phyloP scores from a whole-genome alignment of 2,113 vertebrate species.

The Proterorhinus semilunaris region DNA sequence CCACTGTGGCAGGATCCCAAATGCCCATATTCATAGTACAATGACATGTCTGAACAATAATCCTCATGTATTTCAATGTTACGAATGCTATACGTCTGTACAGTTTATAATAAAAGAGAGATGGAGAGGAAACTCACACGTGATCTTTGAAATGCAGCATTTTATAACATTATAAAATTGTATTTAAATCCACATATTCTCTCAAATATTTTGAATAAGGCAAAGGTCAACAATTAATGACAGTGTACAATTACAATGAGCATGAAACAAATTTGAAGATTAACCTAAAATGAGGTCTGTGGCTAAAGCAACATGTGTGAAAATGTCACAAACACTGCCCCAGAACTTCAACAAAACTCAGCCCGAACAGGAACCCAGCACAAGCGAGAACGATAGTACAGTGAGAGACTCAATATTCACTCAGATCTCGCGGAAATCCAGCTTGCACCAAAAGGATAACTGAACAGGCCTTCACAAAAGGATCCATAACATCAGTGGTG shows the following conservation, averaged over 20 bases:
- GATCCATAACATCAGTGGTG: not conserved
- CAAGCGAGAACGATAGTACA: too few species aligned
- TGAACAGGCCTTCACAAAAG: not conserved
- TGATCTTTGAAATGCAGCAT: constrained; percentile 75
- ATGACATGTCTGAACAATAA: too few species aligned
- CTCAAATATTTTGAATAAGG: constrained; percentile 79
- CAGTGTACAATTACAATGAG: constrained; percentile 67
- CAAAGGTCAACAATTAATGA: constrained; percentile 67
- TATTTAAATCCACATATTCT: constrained; percentile 60
- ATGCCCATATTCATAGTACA: too few species aligned
- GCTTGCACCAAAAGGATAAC: too few species aligned
- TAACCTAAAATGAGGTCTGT: constrained; percentile 65
- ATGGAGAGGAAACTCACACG: not conserved
- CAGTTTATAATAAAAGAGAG: too few species aligned
- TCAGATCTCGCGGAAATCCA: too few species aligned
- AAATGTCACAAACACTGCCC: constrained; percentile 11
- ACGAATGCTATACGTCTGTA: too few species aligned
- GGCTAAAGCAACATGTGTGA: constrained; percentile 57
- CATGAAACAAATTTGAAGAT: constrained; percentile 72
- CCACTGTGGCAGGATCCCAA: too few species aligned
- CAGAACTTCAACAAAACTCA: constrained; percentile 3
- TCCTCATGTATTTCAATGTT: too few species aligned
- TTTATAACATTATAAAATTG: constrained; percentile 80
- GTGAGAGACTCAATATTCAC: too few species aligned
- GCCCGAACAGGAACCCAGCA: too few species aligned